Evolutionary conservation across 2,888 invertebrate species (phyloP).

Genomic region (Opisthograptis luteolata): DNA sequence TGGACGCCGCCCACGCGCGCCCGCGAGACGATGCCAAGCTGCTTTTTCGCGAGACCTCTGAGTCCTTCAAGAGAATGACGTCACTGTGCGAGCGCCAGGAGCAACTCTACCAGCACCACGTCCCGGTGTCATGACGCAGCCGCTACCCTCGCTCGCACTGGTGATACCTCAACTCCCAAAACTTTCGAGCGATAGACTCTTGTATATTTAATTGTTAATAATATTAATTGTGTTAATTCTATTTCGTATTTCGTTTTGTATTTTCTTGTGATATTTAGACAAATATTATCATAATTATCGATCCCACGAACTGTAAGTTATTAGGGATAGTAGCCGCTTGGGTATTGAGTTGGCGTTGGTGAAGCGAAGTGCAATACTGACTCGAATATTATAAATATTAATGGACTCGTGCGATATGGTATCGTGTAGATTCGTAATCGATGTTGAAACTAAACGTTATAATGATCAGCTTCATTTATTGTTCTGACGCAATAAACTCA

Average conservation of each 20-base stretch:
- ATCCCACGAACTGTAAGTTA: constrained; percentile 83
- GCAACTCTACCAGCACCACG: constrained; percentile 82
- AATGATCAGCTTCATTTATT: constrained; percentile 83
- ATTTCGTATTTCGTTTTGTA: constrained; percentile 83
- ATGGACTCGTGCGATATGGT: constrained; percentile 72
- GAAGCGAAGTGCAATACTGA: constrained; percentile 80
- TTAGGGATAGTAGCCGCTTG: constrained; percentile 73
- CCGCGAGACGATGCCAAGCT: constrained; percentile 75
- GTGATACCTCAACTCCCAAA: constrained; percentile 68
- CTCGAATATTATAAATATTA: constrained; percentile 77
- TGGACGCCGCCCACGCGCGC: constrained; percentile 75
- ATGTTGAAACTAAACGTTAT: constrained; percentile 85
- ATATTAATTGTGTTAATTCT: constrained; percentile 82
- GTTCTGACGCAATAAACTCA: constrained; percentile 84
- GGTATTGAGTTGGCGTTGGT: constrained; percentile 68
- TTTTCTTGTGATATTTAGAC: constrained; percentile 85
- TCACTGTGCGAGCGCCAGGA: constrained; percentile 81
- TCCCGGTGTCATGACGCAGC: constrained; percentile 81
- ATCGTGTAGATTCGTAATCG: constrained; percentile 82
- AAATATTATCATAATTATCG: constrained; percentile 79
- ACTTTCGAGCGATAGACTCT: constrained; percentile 61
- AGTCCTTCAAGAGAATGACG: constrained; percentile 82
- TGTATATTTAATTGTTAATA: constrained; percentile 82
- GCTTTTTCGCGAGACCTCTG: constrained; percentile 83
- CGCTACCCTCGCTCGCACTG: constrained; percentile 69